These are phyloP conservation scores for Cetonia aurata DNA, from an alignment of 2,888 invertebrate species.

Conservation along the genomic window DNA sequence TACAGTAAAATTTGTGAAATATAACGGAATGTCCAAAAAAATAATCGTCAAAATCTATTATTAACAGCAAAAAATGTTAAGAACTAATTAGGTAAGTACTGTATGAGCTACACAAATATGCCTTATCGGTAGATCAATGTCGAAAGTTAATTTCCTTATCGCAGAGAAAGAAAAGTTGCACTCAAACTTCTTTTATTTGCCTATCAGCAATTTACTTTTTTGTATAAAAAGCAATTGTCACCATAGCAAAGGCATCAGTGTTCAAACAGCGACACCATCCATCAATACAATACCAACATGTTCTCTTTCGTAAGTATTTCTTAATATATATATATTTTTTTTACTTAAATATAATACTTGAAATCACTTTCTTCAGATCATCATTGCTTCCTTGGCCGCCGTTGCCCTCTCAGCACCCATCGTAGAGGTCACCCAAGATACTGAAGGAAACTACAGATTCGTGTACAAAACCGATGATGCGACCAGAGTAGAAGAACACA, in stretches of 20 bases:
- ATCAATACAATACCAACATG: slow-evolving; percentile 26
- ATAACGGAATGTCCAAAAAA: too few relatives aligned
- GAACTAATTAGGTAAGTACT: too few relatives aligned
- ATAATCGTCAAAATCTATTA: too few relatives aligned
- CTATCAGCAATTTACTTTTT: slow-evolving; percentile 1
- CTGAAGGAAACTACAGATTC: slow-evolving; percentile 40
- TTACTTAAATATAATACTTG: background rate
- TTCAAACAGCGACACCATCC: background rate
- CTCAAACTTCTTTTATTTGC: too few relatives aligned
- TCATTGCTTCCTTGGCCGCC: slow-evolving; percentile 37
- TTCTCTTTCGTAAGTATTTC: slow-evolving; percentile 35
- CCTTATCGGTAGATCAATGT: too few relatives aligned
- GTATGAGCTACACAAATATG: too few relatives aligned
- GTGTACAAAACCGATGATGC: slow-evolving; percentile 28
- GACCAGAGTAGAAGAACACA: slow-evolving; percentile 72
- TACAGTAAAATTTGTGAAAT: too few relatives aligned
- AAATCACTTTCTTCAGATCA: slow-evolving; percentile 8
- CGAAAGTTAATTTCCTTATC: slow-evolving; percentile 1
- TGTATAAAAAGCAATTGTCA: slow-evolving; percentile 14
- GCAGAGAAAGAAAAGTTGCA: background rate
- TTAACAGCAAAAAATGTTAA: too few relatives aligned
- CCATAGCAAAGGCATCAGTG: background rate
- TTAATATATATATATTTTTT: background rate
- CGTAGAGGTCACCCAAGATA: slow-evolving; percentile 38
- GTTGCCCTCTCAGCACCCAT: slow-evolving; percentile 23